phyloP scores from a whole-genome alignment of 2,888 invertebrate species.

The Nudaria mundana region DNA sequence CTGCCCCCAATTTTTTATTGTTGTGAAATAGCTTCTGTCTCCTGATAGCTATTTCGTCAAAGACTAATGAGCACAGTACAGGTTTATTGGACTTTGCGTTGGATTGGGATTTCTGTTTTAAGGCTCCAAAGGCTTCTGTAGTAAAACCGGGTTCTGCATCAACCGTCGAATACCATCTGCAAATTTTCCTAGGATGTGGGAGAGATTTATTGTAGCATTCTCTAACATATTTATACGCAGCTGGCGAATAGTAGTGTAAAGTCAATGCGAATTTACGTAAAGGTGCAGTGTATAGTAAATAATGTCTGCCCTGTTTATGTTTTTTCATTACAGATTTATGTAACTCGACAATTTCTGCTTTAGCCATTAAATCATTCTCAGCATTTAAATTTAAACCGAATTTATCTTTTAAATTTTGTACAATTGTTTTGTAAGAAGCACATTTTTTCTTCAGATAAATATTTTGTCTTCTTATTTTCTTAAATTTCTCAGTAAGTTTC shows the following conservation, averaged over 20 bases:
- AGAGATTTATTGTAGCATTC: conserved; percentile 22
- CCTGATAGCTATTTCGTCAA: conserved; percentile 19
- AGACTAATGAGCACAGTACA: conserved; percentile 15
- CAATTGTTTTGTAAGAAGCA: neutral
- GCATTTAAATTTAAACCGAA: neutral
- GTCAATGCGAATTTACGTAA: neutral
- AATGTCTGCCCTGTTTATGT: neutral
- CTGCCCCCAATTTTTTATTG: neutral
- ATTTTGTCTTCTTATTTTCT: neutral
- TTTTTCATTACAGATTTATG: neutral
- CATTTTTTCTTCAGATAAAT: neutral
- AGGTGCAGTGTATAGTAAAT: neutral
- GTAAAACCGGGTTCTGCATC: conserved; percentile 21
- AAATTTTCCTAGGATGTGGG: conserved; percentile 26
- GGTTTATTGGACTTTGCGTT: neutral
- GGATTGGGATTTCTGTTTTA: neutral
- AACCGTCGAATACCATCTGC: conserved; percentile 23
- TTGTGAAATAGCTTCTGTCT: conserved; percentile 9
- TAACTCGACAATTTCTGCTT: neutral
- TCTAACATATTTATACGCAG: conserved; percentile 19
- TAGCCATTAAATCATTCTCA: neutral
- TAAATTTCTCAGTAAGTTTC: neutral
- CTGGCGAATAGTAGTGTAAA: neutral
- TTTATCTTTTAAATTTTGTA: neutral
- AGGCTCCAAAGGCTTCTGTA: neutral